A percentile compares a stretch with the other conserved stretches of the same genome.
Evolutionary conservation across 1,140 invertebrate genomes (phyloP).

Genomic region (Lordiphosa collinella): DNA sequence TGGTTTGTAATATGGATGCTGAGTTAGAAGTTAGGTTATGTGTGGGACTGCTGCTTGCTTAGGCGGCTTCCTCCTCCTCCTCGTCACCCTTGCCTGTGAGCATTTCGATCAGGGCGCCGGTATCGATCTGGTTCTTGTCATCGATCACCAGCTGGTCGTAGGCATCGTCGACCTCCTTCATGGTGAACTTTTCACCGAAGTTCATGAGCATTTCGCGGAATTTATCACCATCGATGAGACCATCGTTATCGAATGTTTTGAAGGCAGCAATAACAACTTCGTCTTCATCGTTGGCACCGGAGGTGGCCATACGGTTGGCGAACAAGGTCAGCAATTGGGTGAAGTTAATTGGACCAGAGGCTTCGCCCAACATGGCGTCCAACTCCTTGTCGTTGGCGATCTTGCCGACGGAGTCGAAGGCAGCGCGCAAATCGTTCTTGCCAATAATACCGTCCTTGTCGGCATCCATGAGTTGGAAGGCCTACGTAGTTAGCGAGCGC

Average conservation of each 20-base stretch:
- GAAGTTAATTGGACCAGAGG: conserved; percentile 96
- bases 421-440: conserved; percentile 96
- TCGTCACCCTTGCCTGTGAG: conserved; percentile 91
- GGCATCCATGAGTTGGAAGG: conserved; percentile 98
- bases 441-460: conserved; percentile 99
- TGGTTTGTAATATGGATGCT: conserved; percentile 64
- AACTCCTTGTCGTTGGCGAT: conserved; percentile 93
- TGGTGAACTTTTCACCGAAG: conserved; percentile 97
- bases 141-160: conserved; percentile 97
- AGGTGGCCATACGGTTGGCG: conserved; percentile 91
- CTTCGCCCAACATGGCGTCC: conserved; percentile 94
- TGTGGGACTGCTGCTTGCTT: conserved; percentile 52
- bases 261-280: conserved; percentile 96
- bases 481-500: conserved; percentile 80
- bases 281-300: conserved; percentile 92
- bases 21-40: conserved; percentile 78
- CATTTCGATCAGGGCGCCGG: conserved; percentile 91
- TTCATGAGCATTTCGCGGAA: conserved; percentile 96
- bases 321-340: conserved; percentile 96
- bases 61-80: conserved; percentile 85
- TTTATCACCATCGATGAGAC: conserved; percentile 93
- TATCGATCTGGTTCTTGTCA: conserved; percentile 95
- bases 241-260: conserved; percentile 95
- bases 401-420: conserved; percentile 96
- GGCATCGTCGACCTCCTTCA: conserved; percentile 95